Conservation (phyloP, 2,888 invertebrate species). For the Tipula confusa region DNA sequence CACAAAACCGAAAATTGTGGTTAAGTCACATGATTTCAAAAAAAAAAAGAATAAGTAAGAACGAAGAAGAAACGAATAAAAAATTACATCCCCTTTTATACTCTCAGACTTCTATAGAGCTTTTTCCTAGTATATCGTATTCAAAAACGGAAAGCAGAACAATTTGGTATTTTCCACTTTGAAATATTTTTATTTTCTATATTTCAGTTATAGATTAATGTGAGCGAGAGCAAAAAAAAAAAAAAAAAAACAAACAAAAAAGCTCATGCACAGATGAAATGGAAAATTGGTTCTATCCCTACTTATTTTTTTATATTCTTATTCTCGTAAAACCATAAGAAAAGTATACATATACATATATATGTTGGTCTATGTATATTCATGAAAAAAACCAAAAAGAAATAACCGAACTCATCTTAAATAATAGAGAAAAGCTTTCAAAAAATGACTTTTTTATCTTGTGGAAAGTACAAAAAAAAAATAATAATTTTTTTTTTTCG, state of each 20-base stretch:
- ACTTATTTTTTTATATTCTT: not conserved
- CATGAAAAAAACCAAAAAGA: not conserved
- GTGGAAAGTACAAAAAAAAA: not conserved
- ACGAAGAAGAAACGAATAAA: not conserved
- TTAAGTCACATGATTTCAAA: constrained; percentile 1
- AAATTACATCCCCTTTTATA: constrained; percentile 6
- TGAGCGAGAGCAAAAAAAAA: not conserved
- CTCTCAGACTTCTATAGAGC: not conserved
- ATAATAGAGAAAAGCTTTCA: constrained; percentile 25
- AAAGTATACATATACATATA: not conserved
- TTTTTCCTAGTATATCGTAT: not conserved
- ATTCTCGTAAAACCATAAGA: not conserved
- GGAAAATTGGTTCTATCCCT: constrained; percentile 20
- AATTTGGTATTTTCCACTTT: constrained; percentile 8
- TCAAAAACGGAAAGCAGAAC: not conserved
- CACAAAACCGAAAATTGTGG: constrained; percentile 12
- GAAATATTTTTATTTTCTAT: constrained; percentile 16
- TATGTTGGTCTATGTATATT: not conserved
- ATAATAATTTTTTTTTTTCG: not conserved
- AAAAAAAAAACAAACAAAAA: not conserved
- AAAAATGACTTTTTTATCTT: constrained; percentile 25
- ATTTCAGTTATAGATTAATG: constrained; percentile 12
- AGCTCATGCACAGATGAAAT: not conserved
- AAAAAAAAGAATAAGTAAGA: not conserved
- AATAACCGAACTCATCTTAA: not conserved